Evolutionary conservation across 2,113 vertebrate species (phyloP).

Genomic region (Ptilonorhynchus violaceus): DNA sequence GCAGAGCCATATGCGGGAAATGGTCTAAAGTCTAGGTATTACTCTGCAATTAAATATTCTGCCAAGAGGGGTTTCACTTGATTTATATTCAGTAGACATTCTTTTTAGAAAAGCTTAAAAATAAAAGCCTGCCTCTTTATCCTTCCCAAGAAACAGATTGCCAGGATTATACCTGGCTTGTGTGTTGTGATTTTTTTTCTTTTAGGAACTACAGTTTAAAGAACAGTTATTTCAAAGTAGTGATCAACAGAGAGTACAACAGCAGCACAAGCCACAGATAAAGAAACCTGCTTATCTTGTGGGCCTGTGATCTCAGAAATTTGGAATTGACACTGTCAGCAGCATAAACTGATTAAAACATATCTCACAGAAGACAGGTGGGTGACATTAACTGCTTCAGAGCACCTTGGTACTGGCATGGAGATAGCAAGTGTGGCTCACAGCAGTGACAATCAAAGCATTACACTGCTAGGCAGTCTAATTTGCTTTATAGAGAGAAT

Average conservation of each 20-base stretch:
- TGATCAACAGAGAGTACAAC: neutral
- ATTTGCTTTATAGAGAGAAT: neutral
- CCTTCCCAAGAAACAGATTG: neutral
- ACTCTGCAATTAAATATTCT: conserved; percentile 5
- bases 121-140: neutral
- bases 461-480: neutral
- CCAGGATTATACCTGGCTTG: neutral
- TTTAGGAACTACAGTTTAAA: neutral
- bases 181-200: neutral
- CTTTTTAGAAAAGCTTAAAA: neutral
- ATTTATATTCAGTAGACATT: neutral
- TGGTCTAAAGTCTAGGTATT: neutral
- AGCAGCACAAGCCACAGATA: neutral
- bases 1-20: neutral
- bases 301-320: neutral
- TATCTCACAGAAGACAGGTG: neutral
- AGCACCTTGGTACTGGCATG: neutral
- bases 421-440: neutral
- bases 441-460: neutral
- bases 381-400: neutral
- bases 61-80: neutral
- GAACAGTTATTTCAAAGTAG: neutral
- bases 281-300: neutral
- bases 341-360: neutral
- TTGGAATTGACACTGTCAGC: neutral